phyloP scores from a whole-genome alignment of 2,797 vertebrate species.

The Channallabes apus region DNA sequence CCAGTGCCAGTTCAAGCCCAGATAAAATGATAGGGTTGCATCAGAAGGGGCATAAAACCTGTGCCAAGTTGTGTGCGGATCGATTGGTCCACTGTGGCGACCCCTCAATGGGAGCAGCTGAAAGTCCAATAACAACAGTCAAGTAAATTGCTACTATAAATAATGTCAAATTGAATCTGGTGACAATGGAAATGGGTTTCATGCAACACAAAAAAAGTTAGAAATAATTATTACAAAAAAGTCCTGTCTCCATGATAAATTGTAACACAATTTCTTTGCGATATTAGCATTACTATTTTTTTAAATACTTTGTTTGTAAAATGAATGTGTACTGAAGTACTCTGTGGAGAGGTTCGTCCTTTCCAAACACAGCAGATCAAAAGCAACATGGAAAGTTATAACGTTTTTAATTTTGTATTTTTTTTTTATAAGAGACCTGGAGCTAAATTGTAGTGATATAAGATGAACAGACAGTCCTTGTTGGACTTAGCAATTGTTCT shows the following conservation, averaged over 20 bases:
- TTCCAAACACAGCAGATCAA: background rate
- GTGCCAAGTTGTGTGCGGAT: too few species aligned
- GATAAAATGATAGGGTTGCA: too few species aligned
- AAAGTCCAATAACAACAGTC: background rate
- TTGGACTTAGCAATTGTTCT: background rate
- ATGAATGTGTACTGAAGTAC: background rate
- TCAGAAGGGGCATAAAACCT: too few species aligned
- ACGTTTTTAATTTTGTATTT: too few species aligned
- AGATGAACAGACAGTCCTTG: background rate
- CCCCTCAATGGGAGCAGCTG: too few species aligned
- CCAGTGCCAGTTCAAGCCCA: too few species aligned
- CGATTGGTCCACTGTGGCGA: too few species aligned
- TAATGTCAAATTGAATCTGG: background rate
- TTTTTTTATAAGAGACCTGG: too few species aligned
- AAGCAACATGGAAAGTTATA: background rate
- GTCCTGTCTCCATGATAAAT: background rate
- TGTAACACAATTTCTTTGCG: background rate
- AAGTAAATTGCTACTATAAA: background rate
- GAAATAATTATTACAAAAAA: background rate
- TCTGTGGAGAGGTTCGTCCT: background rate
- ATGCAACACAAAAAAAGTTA: background rate
- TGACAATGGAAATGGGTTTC: background rate
- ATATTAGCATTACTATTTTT: background rate
- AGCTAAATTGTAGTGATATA: background rate
- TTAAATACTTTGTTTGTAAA: background rate